Evolutionary conservation across 2,113 vertebrate species (phyloP).

Genomic region (Datnioides undecimradiatus): DNA sequence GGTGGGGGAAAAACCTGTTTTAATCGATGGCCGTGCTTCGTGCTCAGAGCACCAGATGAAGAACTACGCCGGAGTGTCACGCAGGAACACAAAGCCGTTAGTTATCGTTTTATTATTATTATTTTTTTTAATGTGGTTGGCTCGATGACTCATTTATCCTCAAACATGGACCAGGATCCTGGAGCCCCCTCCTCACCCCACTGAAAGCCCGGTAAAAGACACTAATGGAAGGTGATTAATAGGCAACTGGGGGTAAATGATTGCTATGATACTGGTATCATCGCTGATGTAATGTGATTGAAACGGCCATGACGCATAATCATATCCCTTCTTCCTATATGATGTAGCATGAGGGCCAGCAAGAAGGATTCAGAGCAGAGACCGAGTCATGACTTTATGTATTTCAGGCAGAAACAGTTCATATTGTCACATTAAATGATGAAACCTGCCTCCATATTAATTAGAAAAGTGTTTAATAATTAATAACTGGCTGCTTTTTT

Average conservation of each 20-base stretch:
- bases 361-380: not conserved
- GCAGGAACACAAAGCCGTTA: conserved; percentile 52
- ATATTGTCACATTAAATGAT: not conserved
- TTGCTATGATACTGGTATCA: conserved; percentile 67
- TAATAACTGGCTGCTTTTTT: not conserved
- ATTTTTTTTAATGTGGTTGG: conserved; percentile 33
- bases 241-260: conserved; percentile 72
- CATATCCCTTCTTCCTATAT: conserved; percentile 7
- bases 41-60: conserved; percentile 39
- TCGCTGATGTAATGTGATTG: conserved; percentile 62
- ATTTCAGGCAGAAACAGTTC: not conserved
- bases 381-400: conserved; percentile 9
- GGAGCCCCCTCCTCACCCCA: conserved; percentile 39
- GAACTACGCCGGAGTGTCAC: conserved; percentile 35
- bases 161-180: conserved; percentile 60
- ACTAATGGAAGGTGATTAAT: conserved; percentile 79
- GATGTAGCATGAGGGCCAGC: conserved; percentile 3
- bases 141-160: conserved; percentile 69
- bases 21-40: conserved; percentile 59
- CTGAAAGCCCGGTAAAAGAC: conserved; percentile 63
- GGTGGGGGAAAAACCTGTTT: conserved; percentile 66
- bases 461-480: not conserved
- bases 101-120: conserved; percentile 50
- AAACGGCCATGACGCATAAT: conserved; percentile 29
- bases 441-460: not conserved